These are phyloP conservation scores for Melozone crissalis DNA, from an alignment of 2,113 vertebrate species.

Conservation along the genomic window DNA sequence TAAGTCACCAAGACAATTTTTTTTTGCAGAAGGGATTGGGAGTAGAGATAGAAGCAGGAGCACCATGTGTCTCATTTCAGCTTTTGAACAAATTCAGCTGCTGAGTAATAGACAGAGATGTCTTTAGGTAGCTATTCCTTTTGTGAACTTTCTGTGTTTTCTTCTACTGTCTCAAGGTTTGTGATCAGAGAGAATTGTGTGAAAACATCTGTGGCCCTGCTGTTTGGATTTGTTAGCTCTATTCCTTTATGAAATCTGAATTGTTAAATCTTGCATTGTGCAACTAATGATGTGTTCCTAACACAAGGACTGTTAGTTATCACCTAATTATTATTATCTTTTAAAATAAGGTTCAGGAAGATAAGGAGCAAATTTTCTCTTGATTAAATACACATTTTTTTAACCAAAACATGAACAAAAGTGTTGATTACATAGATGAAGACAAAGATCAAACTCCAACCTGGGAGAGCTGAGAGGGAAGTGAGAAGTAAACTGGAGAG, in stretches of 20 bases:
- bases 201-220: not conserved
- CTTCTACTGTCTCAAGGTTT: not conserved
- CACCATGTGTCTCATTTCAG: not conserved
- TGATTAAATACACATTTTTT: not conserved
- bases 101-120: not conserved
- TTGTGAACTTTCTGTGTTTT: not conserved
- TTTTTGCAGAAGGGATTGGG: not conserved
- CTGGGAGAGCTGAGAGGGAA: not conserved
- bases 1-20: not conserved
- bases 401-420: not conserved
- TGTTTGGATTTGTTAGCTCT: not conserved
- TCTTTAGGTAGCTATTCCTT: not conserved
- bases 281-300: not conserved
- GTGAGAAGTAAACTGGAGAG: not conserved
- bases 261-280: not conserved
- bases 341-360: not conserved
- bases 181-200: not conserved
- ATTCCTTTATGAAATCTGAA: not conserved
- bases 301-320: not conserved
- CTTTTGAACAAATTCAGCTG: not conserved
- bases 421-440: not conserved
- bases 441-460: not conserved
- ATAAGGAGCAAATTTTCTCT: not conserved
- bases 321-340: not conserved
- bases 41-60: not conserved